Evolutionary conservation across 2,888 invertebrate species (phyloP).

Genomic region (Phaonia tiefii): DNA sequence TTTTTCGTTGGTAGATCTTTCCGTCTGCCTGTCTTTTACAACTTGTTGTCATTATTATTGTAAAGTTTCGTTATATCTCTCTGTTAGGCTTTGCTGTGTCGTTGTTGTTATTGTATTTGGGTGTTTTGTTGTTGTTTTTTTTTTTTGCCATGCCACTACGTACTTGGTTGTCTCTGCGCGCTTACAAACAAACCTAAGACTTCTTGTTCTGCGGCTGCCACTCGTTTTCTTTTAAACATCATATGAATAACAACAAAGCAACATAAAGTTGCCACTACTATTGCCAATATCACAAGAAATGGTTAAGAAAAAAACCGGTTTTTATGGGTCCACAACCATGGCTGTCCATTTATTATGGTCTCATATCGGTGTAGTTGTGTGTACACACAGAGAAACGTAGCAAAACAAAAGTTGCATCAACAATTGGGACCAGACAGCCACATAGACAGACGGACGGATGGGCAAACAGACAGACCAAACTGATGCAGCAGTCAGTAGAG

Average conservation of each 20-base stretch:
- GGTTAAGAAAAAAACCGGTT: constrained; percentile 44
- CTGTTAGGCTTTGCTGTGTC: not conserved
- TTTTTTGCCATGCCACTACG: not conserved
- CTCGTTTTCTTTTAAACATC: not conserved
- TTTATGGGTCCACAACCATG: constrained; percentile 33
- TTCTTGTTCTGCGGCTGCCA: constrained; percentile 33
- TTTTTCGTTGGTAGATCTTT: not conserved
- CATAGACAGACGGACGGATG: not conserved
- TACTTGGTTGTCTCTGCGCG: not conserved
- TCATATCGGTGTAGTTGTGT: not conserved
- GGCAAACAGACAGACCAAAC: not conserved
- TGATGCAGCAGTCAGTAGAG: not conserved
- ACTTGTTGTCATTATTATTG: constrained; percentile 42
- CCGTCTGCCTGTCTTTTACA: constrained; percentile 24
- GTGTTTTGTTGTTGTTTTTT: constrained; percentile 7
- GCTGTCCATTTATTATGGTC: constrained; percentile 5
- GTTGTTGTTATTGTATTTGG: constrained; percentile 3
- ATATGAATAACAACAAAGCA: constrained; percentile 3
- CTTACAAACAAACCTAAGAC: not conserved
- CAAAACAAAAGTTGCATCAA: constrained; percentile 42
- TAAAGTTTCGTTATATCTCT: constrained; percentile 30
- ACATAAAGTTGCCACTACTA: constrained; percentile 45
- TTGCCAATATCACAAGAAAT: constrained; percentile 41
- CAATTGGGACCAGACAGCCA: constrained; percentile 25
- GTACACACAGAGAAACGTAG: constrained; percentile 7